phyloP scores from a whole-genome alignment of 1,140 invertebrate genomes.

The Spodoptera frugiperda region DNA sequence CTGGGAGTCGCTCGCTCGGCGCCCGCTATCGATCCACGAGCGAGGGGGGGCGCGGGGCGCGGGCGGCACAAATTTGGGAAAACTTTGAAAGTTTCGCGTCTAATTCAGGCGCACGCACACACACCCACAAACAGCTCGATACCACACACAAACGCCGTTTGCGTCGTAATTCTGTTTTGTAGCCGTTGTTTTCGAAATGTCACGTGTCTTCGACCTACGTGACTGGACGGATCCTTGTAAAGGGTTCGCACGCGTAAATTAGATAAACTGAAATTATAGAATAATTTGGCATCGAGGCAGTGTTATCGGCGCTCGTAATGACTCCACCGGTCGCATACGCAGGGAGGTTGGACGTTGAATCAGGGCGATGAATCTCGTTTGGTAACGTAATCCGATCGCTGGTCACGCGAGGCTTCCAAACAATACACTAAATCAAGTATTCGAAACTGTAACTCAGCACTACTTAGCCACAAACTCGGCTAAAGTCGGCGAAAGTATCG shows the following conservation, averaged over 20 bases:
- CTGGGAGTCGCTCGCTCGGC: constrained; percentile 71
- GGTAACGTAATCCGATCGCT: not conserved
- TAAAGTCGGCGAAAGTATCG: constrained; percentile 20
- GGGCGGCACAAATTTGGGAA: constrained; percentile 85
- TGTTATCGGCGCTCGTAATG: constrained; percentile 5
- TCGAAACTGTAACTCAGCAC: constrained; percentile 29
- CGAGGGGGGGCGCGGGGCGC: constrained; percentile 60
- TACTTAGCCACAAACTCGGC: constrained; percentile 9
- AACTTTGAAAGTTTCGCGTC: constrained; percentile 86
- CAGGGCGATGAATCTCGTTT: not conserved
- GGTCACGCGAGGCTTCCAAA: constrained; percentile 17
- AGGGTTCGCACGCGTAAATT: constrained; percentile 49
- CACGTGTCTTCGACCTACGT: constrained; percentile 74
- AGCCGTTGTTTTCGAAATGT: constrained; percentile 72
- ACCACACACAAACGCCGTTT: constrained; percentile 65
- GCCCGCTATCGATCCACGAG: constrained; percentile 78
- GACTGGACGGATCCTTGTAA: constrained; percentile 56
- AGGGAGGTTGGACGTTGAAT: not conserved
- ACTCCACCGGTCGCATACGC: constrained; percentile 26
- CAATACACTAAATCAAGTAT: constrained; percentile 25
- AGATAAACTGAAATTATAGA: constrained; percentile 37
- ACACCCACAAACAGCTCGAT: constrained; percentile 67
- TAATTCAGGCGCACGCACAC: constrained; percentile 86
- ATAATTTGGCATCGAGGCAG: constrained; percentile 6
- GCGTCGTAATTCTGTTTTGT: constrained; percentile 80